Evolutionary conservation across 64 coral and sea anemone species (phyloP).

Genomic region (Pocillopora damicornis): DNA sequence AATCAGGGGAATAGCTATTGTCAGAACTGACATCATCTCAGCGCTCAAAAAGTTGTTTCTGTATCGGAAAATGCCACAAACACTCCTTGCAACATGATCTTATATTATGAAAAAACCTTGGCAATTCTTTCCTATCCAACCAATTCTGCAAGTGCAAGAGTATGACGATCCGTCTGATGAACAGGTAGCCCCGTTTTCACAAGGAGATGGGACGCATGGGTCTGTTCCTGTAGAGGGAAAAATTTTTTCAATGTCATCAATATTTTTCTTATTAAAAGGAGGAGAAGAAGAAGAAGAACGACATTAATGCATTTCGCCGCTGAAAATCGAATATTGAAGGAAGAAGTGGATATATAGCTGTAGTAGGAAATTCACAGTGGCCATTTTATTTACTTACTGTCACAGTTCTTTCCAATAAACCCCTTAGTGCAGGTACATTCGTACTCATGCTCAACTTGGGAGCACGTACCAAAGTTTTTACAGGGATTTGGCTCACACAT

Average conservation of each 20-base stretch:
- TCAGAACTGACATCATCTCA: too few relatives aligned
- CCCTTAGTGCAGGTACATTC: conserved; percentile 62
- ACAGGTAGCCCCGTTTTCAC: conserved; percentile 78
- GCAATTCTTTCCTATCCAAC: conserved; percentile 88
- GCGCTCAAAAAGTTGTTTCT: too few relatives aligned
- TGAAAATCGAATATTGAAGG: too few relatives aligned
- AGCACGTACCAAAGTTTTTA: conserved; percentile 44
- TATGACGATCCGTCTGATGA: conserved; percentile 67
- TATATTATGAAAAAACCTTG: neutral
- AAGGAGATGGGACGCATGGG: conserved; percentile 77
- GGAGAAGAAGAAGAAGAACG: too few relatives aligned
- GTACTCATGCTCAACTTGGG: conserved; percentile 56
- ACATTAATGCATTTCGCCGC: too few relatives aligned
- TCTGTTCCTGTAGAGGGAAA: conserved; percentile 28
- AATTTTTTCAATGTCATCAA: neutral
- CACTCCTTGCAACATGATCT: neutral
- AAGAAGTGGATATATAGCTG: too few relatives aligned
- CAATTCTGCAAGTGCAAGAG: conserved; percentile 63
- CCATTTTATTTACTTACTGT: conserved; percentile 26
- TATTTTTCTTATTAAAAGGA: neutral
- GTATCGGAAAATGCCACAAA: too few relatives aligned
- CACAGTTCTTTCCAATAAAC: conserved; percentile 58
- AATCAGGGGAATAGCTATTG: too few relatives aligned
- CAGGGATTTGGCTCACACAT: conserved; percentile 54
- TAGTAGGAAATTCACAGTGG: too few relatives aligned